A percentile compares a stretch with the other conserved stretches of the same genome.
phyloP scores from a whole-genome alignment of 2,888 invertebrate genomes.

The Patella depressa region DNA sequence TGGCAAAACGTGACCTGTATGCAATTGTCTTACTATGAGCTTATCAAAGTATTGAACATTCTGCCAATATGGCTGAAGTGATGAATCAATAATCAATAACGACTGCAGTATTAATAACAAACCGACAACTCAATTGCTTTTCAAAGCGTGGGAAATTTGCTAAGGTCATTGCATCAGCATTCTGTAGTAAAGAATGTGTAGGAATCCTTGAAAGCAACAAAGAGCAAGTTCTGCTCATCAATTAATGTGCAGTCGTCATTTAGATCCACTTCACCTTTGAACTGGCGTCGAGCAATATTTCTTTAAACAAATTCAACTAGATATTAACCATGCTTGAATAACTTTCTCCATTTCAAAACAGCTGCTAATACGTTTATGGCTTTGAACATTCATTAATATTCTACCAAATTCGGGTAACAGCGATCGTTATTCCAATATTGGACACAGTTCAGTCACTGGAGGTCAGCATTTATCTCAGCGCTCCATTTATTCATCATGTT shows the following conservation, averaged over 20 bases:
- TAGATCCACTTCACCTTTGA: too few relatives aligned
- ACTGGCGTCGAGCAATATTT: too few relatives aligned
- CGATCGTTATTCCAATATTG: too few relatives aligned
- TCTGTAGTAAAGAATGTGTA: neutral
- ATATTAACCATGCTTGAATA: neutral
- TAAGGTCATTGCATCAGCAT: neutral
- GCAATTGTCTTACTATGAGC: too few relatives aligned
- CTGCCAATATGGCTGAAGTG: neutral
- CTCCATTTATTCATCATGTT: too few relatives aligned
- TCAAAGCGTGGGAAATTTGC: neutral
- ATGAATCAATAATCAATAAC: neutral
- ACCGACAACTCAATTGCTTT: neutral
- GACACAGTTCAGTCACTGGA: too few relatives aligned
- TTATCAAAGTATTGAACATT: neutral
- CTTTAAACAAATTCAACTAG: too few relatives aligned
- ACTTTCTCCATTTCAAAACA: neutral
- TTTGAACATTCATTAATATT: neutral
- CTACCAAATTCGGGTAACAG: neutral
- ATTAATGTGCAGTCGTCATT: too few relatives aligned
- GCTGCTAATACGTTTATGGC: neutral
- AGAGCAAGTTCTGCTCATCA: too few relatives aligned
- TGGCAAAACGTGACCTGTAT: too few relatives aligned
- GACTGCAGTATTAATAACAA: neutral
- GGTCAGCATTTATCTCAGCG: too few relatives aligned
- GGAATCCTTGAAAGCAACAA: too few relatives aligned